Percentiles rank a stretch among this genome's conserved stretches.
phyloP scores from a whole-genome alignment of 2,888 invertebrate genomes.

The Hydriomena furcata region DNA sequence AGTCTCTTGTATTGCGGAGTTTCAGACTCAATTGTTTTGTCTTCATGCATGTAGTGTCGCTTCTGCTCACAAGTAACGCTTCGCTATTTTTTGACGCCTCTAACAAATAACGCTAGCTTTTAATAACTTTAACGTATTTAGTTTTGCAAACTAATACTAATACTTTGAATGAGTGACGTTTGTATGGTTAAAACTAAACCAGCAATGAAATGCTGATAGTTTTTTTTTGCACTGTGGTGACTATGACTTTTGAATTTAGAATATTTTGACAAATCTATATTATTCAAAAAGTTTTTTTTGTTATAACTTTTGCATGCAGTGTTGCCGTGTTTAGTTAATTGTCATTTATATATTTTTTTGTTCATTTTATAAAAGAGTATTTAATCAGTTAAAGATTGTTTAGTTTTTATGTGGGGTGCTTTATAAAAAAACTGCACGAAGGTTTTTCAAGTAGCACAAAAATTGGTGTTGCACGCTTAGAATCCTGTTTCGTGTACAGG shows the following conservation, averaged over 20 bases:
- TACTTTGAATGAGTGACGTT: slow-evolving; percentile 66
- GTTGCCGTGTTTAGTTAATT: too few relatives aligned
- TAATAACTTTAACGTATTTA: slow-evolving; percentile 31
- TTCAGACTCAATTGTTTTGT: slow-evolving; percentile 38
- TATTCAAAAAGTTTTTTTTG: too few relatives aligned
- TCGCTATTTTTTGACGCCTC: slow-evolving; percentile 36
- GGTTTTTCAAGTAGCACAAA: slow-evolving; percentile 49
- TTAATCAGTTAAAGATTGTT: too few relatives aligned
- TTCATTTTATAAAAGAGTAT: too few relatives aligned
- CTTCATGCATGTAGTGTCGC: slow-evolving; percentile 41
- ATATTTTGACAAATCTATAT: neutral
- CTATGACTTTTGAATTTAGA: slow-evolving; percentile 1
- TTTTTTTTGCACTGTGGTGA: slow-evolving; percentile 50
- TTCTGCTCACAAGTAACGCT: slow-evolving; percentile 41
- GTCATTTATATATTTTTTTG: too few relatives aligned
- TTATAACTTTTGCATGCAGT: too few relatives aligned
- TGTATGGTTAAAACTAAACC: slow-evolving; percentile 56
- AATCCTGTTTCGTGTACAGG: slow-evolving; percentile 54
- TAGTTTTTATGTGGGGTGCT: slow-evolving; percentile 15
- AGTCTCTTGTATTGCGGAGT: slow-evolving; percentile 56
- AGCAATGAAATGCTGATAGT: slow-evolving; percentile 55
- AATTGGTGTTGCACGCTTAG: slow-evolving; percentile 75
- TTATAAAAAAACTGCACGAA: slow-evolving; percentile 56
- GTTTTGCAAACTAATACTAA: slow-evolving; percentile 38
- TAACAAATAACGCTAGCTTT: slow-evolving; percentile 30